Percentiles rank a stretch among this genome's conserved stretches.
Conservation (phyloP, 2,113 vertebrate species). For the Eulemur rufifrons region DNA sequence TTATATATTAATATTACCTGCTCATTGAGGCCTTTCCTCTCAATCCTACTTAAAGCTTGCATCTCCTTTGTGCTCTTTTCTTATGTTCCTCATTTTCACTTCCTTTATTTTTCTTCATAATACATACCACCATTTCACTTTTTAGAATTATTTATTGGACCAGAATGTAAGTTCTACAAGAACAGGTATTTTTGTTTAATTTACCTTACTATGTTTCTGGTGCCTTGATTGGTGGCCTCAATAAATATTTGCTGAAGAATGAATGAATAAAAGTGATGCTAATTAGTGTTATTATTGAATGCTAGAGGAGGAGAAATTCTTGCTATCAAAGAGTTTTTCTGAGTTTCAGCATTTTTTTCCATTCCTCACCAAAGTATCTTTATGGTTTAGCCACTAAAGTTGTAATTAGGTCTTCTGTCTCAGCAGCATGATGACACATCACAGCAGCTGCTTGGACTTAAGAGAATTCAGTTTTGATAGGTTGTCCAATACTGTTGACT, state of each 20-base stretch:
- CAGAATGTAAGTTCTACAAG: background rate
- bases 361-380: background rate
- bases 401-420: slow-evolving; percentile 69
- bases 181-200: background rate
- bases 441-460: slow-evolving; percentile 59
- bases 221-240: background rate
- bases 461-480: slow-evolving; percentile 57
- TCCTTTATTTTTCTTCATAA: background rate
- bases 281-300: slow-evolving; percentile 36
- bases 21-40: background rate
- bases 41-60: background rate
- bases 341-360: slow-evolving; percentile 3
- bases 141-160: background rate
- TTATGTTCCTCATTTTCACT: background rate
- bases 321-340: background rate
- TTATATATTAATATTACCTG: background rate
- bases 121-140: background rate
- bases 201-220: background rate
- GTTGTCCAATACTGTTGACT: slow-evolving; percentile 10
- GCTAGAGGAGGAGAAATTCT: background rate
- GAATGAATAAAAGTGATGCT: slow-evolving; percentile 28
- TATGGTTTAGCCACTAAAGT: slow-evolving; percentile 36
- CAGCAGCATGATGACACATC: slow-evolving; percentile 43
- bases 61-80: background rate
- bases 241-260: slow-evolving; percentile 49